phyloP scores from a whole-genome alignment of 2,888 invertebrate genomes.

The Euclidia mi region DNA sequence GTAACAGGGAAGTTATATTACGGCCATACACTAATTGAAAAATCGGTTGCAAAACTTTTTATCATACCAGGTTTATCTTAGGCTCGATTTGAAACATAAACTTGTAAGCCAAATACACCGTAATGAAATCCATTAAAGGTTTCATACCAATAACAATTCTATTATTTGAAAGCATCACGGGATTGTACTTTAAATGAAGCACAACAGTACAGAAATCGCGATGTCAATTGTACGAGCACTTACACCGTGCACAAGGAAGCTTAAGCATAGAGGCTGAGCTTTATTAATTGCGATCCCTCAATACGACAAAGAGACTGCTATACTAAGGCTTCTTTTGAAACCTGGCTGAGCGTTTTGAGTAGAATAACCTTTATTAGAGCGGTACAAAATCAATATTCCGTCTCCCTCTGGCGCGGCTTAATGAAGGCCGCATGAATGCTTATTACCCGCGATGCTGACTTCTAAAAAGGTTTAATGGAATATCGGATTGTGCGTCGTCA shows the following conservation, averaged over 20 bases:
- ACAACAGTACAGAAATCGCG: background rate
- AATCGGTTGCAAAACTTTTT: no score
- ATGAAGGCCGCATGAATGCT: constrained; percentile 80
- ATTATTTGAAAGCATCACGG: no score
- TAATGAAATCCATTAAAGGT: no score
- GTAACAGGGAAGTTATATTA: no score
- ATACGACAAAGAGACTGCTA: constrained; percentile 71
- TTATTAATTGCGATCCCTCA: constrained; percentile 66
- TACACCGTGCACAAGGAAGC: background rate
- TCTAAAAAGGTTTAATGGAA: constrained; percentile 70
- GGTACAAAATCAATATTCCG: constrained; percentile 84
- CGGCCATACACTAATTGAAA: no score
- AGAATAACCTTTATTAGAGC: constrained; percentile 79
- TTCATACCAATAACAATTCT: no score
- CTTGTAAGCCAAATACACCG: no score
- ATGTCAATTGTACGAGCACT: no score
- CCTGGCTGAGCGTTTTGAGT: constrained; percentile 67
- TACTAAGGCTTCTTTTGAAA: constrained; percentile 74
- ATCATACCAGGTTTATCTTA: no score
- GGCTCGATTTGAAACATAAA: no score
- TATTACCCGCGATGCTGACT: constrained; percentile 78
- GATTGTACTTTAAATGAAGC: background rate
- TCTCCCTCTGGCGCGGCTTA: constrained; percentile 71
- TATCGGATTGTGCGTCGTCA: constrained; percentile 72
- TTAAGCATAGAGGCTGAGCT: constrained; percentile 39